phyloP scores from a whole-genome alignment of 2,113 vertebrate species.

The Heterotis niloticus region DNA sequence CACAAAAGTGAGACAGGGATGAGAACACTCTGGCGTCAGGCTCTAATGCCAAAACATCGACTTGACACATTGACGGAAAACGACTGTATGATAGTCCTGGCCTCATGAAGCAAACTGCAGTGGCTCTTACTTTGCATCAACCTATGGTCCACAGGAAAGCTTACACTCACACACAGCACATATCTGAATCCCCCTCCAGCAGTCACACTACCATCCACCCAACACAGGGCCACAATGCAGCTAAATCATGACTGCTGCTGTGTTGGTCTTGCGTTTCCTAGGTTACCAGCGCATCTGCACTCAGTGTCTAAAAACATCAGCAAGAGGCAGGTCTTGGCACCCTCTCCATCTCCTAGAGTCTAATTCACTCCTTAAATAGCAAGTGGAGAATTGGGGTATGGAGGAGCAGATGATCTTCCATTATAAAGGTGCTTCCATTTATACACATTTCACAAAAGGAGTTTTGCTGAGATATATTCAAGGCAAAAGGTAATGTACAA shows the following conservation, averaged over 20 bases:
- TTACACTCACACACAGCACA: not conserved
- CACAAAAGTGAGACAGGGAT: conserved; percentile 1
- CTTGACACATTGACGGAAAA: not conserved
- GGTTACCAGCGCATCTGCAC: conserved; percentile 27
- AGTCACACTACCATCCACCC: not conserved
- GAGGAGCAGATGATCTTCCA: not conserved
- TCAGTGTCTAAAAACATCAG: conserved; percentile 17
- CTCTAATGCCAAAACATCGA: not conserved
- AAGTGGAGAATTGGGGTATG: not conserved
- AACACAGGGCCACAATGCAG: too few species aligned
- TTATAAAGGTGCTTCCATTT: not conserved
- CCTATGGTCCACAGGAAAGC: too few species aligned
- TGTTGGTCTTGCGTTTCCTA: conserved; percentile 20
- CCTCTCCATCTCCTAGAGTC: not conserved
- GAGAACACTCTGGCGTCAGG: not conserved
- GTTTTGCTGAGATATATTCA: not conserved
- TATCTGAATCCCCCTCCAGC: not conserved
- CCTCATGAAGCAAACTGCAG: too few species aligned
- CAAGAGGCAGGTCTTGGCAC: not conserved
- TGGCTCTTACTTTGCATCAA: too few species aligned
- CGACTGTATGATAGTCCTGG: too few species aligned
- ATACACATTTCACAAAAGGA: not conserved
- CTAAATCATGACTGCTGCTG: not conserved
- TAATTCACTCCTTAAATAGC: not conserved
- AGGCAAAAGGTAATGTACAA: not conserved